Conservation (phyloP, 1,140 invertebrate genomes). For the Drosophila neocordata region DNA sequence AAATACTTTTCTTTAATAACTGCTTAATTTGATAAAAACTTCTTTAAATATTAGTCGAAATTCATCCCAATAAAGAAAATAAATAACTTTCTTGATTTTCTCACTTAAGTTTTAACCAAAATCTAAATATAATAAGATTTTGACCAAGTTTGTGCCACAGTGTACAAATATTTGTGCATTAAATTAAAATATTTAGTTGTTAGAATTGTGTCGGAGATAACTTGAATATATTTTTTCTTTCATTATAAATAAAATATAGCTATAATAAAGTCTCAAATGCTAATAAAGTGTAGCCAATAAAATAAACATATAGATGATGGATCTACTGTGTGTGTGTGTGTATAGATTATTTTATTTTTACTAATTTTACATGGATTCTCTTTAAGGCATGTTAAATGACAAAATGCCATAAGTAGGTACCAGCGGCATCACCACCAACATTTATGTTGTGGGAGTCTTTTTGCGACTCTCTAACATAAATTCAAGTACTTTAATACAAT, state of each 20-base stretch:
- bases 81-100: no score
- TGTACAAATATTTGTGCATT: slow-evolving; percentile 12
- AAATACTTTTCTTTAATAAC: no score
- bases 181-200: slow-evolving; percentile 13
- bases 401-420: not conserved
- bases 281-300: not conserved
- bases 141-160: not conserved
- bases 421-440: not conserved
- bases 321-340: not conserved
- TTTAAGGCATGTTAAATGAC: not conserved
- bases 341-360: not conserved
- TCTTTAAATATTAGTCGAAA: no score
- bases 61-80: no score
- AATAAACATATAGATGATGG: not conserved
- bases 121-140: no score
- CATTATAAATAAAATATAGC: not conserved
- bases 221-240: not conserved
- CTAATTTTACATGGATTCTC: not conserved
- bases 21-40: no score
- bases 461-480: slow-evolving; percentile 12
- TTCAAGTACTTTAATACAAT: not conserved
- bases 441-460: slow-evolving; percentile 7
- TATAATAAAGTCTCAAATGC: not conserved
- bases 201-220: not conserved
- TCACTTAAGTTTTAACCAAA: no score